Evolutionary conservation across 92 coral and sea anemone species (phyloP).

Genomic region (Muricea muricata): DNA sequence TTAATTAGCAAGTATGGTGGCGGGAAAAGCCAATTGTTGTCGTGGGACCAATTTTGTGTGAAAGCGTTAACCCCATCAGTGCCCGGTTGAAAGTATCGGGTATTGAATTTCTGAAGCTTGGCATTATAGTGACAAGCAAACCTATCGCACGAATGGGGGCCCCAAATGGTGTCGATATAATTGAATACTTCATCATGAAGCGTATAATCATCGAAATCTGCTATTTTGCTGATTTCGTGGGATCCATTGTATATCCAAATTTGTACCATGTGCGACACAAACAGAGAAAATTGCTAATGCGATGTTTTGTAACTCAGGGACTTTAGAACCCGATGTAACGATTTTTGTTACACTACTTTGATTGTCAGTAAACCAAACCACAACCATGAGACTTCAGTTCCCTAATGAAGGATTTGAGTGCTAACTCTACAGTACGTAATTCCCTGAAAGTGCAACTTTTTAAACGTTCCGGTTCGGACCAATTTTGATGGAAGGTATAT

Average conservation of each 20-base stretch:
- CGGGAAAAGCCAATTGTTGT: constrained; percentile 56
- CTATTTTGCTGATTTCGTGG: background rate
- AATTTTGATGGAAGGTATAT: constrained; percentile 16
- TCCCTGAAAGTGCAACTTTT: constrained; percentile 7
- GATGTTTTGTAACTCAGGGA: background rate
- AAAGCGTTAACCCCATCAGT: constrained; percentile 25
- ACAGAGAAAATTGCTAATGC: background rate
- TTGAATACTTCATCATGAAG: constrained; percentile 34
- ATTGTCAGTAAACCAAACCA: constrained; percentile 54
- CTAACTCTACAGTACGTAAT: background rate
- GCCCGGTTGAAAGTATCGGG: constrained; percentile 24
- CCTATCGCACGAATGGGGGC: constrained; percentile 49
- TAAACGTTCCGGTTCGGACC: constrained; percentile 15
- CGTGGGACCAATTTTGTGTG: constrained; percentile 33
- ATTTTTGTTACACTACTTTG: constrained; percentile 33
- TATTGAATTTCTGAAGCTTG: constrained; percentile 22
- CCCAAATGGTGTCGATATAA: constrained; percentile 27
- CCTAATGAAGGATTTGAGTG: constrained; percentile 24
- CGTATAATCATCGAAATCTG: constrained; percentile 52
- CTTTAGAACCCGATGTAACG: constrained; percentile 28
- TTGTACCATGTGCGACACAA: background rate
- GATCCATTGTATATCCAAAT: background rate
- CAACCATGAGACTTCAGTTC: constrained; percentile 13
- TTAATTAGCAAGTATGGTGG: constrained; percentile 19
- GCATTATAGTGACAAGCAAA: constrained; percentile 31